A percentile compares a stretch with the other conserved stretches of the same genome.
Conservation (phyloP, 2,797 vertebrate genomes). For the Sitta carolinensis region DNA sequence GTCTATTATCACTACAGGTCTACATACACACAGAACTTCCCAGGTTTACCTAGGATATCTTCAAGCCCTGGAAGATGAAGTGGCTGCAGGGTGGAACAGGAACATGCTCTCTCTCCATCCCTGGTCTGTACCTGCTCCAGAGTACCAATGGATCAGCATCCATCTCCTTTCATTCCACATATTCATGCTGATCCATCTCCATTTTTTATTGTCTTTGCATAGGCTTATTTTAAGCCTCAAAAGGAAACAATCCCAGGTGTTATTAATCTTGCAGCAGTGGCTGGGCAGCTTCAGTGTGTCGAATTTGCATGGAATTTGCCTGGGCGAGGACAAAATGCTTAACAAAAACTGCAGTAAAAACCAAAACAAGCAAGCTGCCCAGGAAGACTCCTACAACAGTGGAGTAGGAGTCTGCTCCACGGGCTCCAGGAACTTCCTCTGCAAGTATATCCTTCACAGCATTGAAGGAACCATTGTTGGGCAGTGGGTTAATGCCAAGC, state of each 20-base stretch:
- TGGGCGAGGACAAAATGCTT: conserved; percentile 82
- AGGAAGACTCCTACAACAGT: conserved; percentile 81
- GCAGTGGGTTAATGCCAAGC: conserved; percentile 79
- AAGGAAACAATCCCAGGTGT: neutral
- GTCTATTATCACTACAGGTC: conserved; percentile 7
- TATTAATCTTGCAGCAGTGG: conserved; percentile 82
- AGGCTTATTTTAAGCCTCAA: neutral
- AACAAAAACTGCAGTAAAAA: conserved; percentile 84
- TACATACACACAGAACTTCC: neutral
- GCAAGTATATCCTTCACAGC: conserved; percentile 83
- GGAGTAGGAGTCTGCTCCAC: conserved; percentile 74
- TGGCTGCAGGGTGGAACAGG: neutral
- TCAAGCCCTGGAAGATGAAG: neutral
- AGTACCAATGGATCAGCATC: neutral
- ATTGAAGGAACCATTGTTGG: conserved; percentile 89
- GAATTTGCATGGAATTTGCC: conserved; percentile 74
- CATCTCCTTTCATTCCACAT: neutral
- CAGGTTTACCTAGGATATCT: neutral
- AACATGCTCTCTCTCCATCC: neutral
- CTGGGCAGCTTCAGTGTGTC: conserved; percentile 84
- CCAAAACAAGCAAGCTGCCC: conserved; percentile 80
- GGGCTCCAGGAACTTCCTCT: conserved; percentile 27
- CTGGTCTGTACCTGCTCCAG: neutral
- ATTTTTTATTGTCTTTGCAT: neutral
- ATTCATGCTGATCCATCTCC: neutral